phyloP scores from a whole-genome alignment of 2,888 invertebrate genomes.

The Horisme vitalbata region DNA sequence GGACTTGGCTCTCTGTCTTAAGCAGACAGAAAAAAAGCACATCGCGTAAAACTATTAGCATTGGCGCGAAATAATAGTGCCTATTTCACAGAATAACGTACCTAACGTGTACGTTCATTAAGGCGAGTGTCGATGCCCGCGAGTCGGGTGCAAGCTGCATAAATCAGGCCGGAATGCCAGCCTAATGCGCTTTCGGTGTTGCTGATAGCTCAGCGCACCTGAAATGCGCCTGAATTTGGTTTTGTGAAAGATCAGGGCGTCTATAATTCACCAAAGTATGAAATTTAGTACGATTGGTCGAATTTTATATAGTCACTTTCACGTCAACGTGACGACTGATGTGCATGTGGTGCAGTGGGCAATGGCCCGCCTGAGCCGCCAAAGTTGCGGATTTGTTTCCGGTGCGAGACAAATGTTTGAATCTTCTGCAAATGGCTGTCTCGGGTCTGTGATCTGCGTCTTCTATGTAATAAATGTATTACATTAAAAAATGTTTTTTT shows the following conservation, averaged over 20 bases:
- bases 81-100: conserved; percentile 71
- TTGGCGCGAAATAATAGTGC: conserved; percentile 72
- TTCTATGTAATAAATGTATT: too few species aligned
- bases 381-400: too few species aligned
- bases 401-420: too few species aligned
- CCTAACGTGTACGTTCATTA: conserved; percentile 78
- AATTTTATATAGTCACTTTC: too few species aligned
- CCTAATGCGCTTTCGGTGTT: conserved; percentile 80
- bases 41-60: conserved; percentile 62
- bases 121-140: conserved; percentile 70
- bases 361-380: too few species aligned
- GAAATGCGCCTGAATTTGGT: conserved; percentile 42
- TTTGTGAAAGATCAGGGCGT: not conserved
- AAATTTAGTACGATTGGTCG: too few species aligned
- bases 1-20: not conserved
- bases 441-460: too few species aligned
- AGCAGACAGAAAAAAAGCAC: conserved; percentile 1
- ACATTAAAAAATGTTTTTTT: too few species aligned
- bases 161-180: conserved; percentile 77
- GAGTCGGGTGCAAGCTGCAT: conserved; percentile 70
- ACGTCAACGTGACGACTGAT: too few species aligned
- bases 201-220: conserved; percentile 63
- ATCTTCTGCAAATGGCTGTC: too few species aligned
- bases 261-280: not conserved
- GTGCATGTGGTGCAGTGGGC: too few species aligned